Evolutionary conservation across 2,113 vertebrate species (phyloP).

Genomic region (Pycnonotus jocosus): DNA sequence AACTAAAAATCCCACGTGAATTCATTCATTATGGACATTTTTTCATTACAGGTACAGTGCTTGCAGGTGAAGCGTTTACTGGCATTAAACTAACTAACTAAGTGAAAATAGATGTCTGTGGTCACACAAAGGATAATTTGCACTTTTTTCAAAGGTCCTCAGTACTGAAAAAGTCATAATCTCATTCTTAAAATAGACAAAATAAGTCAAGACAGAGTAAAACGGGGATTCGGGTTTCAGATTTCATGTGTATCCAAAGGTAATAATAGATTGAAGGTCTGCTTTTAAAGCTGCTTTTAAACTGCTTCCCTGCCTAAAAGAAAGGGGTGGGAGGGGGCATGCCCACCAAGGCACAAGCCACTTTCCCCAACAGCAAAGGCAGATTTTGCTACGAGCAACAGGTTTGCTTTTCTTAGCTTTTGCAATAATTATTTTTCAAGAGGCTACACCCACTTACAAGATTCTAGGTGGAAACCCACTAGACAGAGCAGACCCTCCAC

Average conservation of each 20-base stretch:
- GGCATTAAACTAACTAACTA: neutral
- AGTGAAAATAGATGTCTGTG: neutral
- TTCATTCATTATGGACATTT: neutral
- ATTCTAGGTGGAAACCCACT: neutral
- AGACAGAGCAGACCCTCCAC: neutral
- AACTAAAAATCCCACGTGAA: neutral
- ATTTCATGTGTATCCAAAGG: neutral
- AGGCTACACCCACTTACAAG: neutral
- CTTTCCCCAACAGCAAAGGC: neutral
- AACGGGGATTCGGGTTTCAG: neutral
- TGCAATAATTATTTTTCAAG: neutral
- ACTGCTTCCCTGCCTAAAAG: neutral
- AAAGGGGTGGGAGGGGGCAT: neutral
- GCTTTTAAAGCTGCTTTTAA: neutral
- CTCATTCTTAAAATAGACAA: neutral
- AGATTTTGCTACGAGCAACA: neutral
- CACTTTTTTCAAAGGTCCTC: neutral
- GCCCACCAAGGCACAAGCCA: neutral
- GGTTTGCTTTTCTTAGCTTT: neutral
- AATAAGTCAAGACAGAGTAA: neutral
- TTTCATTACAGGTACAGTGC: neutral
- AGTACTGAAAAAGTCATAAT: neutral
- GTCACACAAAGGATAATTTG: neutral
- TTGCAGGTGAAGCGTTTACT: neutral
- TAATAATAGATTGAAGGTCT: neutral